Base-by-base conservation (phyloP, 2,888 invertebrate genomes). In the Synergus umbraculus region DNA sequence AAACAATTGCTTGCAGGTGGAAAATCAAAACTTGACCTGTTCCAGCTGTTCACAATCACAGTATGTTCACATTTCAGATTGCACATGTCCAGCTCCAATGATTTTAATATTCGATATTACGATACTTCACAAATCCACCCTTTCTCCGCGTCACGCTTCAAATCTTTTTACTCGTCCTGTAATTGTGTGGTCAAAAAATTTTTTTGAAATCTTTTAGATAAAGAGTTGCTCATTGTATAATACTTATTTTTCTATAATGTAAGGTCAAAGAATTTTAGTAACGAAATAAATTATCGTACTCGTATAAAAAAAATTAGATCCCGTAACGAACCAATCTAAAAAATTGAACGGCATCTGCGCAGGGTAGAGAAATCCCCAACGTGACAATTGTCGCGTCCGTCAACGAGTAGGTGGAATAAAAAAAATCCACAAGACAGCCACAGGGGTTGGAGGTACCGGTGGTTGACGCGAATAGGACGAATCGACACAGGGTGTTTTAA, bases 401-500 rank as follows among this genome's bases (percentile, higher is more conserved):
- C 83, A 84, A 82, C 84, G 82, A 86, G 82, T 81, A 78, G 82
- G 79, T 78, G 80, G 76, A 67, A 83, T 82, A 85, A 84, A 85
- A 83, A 87, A 87, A 88, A 87, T 77, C 79, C 84, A 79, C 76
- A 73, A 78, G 49, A 58, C 73, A 76, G 54, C 63, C 76, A 58
- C 66, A 78, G 81, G 81, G 80, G 78, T 79, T 69, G 79, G 81
- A 82, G 82, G 82, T 79, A 79, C 76, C 69, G 82, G 80, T 81
- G 82, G 82, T 82, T 81, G 78, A 78, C 77, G 79, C 82, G 84
- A 84, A 83, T 84, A 76, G 83, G 87, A 85, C 88, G 87, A 87
- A 90, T 89, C 89, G 88, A 87, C 88, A 87, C 89, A 81, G 89
- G 90, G 87, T 90, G 88, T 90, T 90, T 90, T 90, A 89, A 90